Conservation (phyloP, 2,797 vertebrate genomes). For the Argentina silus region DNA sequence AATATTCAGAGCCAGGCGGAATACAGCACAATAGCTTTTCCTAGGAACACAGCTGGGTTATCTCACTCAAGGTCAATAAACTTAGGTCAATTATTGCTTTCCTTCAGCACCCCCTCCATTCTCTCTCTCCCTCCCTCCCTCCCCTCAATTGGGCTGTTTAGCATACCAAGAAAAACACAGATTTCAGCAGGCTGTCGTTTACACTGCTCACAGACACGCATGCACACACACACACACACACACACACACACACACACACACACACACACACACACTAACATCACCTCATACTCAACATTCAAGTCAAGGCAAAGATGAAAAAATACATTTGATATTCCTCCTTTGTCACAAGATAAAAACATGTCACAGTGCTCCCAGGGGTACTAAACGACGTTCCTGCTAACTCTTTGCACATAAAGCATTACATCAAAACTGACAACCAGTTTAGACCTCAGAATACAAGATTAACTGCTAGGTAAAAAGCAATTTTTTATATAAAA, state of each 20-base stretch:
- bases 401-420: constrained; percentile 73
- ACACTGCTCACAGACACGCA: constrained; percentile 1
- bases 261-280: constrained; percentile 26
- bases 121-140: background rate
- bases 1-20: constrained; percentile 29
- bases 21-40: background rate
- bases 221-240: constrained; percentile 27
- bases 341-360: constrained; percentile 68
- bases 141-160: background rate
- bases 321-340: constrained; percentile 73
- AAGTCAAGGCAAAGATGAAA: constrained; percentile 69
- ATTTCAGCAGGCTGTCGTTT: background rate
- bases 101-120: no score
- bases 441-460: constrained; percentile 45
- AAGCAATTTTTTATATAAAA: no score
- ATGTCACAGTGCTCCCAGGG: constrained; percentile 60
- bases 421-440: constrained; percentile 72
- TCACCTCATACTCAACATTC: constrained; percentile 72
- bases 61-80: no score
- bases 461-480: no score
- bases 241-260: constrained; percentile 32
- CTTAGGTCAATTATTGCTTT: no score
- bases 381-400: constrained; percentile 67
- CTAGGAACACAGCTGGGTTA: no score
- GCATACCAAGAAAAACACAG: background rate